Percentiles rank a stretch among this genome's conserved stretches.
Evolutionary conservation across 2,888 invertebrate species (phyloP).

Genomic region (Stenoptilia bipunctidactyla): DNA sequence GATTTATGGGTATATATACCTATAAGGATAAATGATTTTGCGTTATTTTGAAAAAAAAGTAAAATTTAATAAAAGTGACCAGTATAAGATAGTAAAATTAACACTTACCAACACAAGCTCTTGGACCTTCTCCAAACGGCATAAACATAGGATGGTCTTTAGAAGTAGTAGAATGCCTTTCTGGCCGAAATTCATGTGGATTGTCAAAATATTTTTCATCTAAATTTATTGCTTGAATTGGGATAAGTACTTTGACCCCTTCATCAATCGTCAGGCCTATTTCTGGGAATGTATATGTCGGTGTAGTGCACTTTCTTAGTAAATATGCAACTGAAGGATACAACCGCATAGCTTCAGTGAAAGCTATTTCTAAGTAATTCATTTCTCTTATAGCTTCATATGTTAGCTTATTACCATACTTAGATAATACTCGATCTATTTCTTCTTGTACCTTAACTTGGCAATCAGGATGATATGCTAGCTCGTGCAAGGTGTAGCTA

Average conservation of each 20-base stretch:
- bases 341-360: slow-evolving; percentile 52
- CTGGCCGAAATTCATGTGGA: slow-evolving; percentile 44
- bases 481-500: slow-evolving; percentile 54
- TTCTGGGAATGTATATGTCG: slow-evolving; percentile 50
- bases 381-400: slow-evolving; percentile 54
- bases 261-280: slow-evolving; percentile 40
- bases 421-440: slow-evolving; percentile 43
- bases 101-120: slow-evolving; percentile 52
- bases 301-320: slow-evolving; percentile 39
- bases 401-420: slow-evolving; percentile 37
- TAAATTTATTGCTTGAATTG: slow-evolving; percentile 47
- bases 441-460: slow-evolving; percentile 53
- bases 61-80: too few relatives aligned
- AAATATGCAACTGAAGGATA: slow-evolving; percentile 51
- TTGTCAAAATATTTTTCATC: slow-evolving; percentile 47
- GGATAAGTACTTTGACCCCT: slow-evolving; percentile 40
- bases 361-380: slow-evolving; percentile 48
- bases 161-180: slow-evolving; percentile 35
- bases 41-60: too few relatives aligned
- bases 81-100: too few relatives aligned
- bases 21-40: too few relatives aligned
- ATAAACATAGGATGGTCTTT: slow-evolving; percentile 31
- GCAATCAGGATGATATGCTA: slow-evolving; percentile 53
- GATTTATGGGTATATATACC: too few relatives aligned
- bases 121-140: slow-evolving; percentile 55